phyloP scores from a whole-genome alignment of 2,113 vertebrate species.

The Ptilorrhoa leucosticta region DNA sequence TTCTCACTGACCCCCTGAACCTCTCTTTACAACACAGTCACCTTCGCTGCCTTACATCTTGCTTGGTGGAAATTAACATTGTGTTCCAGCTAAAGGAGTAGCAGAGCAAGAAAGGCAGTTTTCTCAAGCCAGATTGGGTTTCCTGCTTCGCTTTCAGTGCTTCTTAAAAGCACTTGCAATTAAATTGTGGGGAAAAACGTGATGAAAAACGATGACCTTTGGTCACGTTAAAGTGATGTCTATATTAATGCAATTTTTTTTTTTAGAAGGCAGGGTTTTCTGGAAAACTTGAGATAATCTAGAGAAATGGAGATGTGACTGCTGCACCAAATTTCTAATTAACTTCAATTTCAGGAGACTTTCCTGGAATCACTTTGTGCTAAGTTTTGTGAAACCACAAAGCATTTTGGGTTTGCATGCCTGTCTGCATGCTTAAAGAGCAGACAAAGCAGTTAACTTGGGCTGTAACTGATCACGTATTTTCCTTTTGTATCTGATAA shows the following conservation, averaged over 20 bases:
- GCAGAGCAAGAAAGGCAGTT: not conserved
- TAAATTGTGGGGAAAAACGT: not conserved
- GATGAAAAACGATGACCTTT: not conserved
- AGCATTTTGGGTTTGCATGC: not conserved
- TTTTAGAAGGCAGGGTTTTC: not conserved
- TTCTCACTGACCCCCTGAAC: not conserved
- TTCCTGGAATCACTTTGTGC: not conserved
- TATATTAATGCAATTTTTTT: not conserved
- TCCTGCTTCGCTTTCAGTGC: not conserved
- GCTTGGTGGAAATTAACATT: not conserved
- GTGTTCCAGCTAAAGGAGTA: not conserved
- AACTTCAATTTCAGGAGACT: not conserved
- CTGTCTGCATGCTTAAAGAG: not conserved
- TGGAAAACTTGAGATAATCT: not conserved
- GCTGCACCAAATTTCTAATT: not conserved
- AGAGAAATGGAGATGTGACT: not conserved
- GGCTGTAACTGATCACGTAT: not conserved
- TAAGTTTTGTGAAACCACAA: not conserved
- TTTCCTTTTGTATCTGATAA: not conserved
- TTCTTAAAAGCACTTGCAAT: not conserved
- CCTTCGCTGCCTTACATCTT: not conserved
- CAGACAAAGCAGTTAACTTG: not conserved
- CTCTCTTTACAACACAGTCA: not conserved
- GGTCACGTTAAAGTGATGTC: not conserved
- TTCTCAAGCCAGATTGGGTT: not conserved